Evolutionary conservation across 1,140 invertebrate genomes (phyloP), one percentile per base, ranked within the genome.

Genomic region (Probaryconus sp.): DNA sequence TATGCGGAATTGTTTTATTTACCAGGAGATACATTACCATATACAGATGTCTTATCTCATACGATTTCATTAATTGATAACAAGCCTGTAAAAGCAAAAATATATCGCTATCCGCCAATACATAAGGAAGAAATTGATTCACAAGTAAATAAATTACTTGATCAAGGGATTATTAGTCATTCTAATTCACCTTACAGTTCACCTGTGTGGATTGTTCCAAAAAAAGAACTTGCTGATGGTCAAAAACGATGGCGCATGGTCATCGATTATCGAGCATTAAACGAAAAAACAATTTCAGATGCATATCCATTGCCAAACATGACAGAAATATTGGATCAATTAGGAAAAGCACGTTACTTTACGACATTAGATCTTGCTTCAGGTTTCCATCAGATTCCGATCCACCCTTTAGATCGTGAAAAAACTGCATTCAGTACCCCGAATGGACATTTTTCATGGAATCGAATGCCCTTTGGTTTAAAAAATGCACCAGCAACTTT

Each of bases 301-400:
- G 37, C 13, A 17, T 38, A n/a, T 38, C 17, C n/a, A n/a, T n/a
- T n/a, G n/a, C n/a, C n/a, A n/a, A n/a, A n/a, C n/a, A n/a, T n/a
- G n/a, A n/a, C n/a, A n/a, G n/a, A n/a, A n/a, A n/a, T n/a, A n/a
- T n/a, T n/a, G n/a, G n/a, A n/a, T n/a, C n/a, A n/a, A n/a, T n/a
- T n/a, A n/a, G n/a, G n/a, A n/a, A n/a, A n/a, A n/a, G n/a, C n/a
- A n/a, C n/a, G n/a, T n/a, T n/a, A n/a, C n/a, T n/a, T n/a, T n/a
- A n/a, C n/a, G n/a, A n/a, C n/a, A n/a, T n/a, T n/a, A n/a, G n/a
- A n/a, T n/a, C n/a, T n/a, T n/a, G n/a, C n/a, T n/a, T n/a, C n/a
- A n/a, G n/a, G n/a, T n/a, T n/a, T n/a, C n/a, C 37, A 38, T 6
- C 37, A 38, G 17, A 17, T 38, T 7, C 37, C 37, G 17, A 38